These are phyloP conservation scores for Stigmatopora argus DNA, from an alignment of 2,113 vertebrate species.

Conservation along the genomic window DNA sequence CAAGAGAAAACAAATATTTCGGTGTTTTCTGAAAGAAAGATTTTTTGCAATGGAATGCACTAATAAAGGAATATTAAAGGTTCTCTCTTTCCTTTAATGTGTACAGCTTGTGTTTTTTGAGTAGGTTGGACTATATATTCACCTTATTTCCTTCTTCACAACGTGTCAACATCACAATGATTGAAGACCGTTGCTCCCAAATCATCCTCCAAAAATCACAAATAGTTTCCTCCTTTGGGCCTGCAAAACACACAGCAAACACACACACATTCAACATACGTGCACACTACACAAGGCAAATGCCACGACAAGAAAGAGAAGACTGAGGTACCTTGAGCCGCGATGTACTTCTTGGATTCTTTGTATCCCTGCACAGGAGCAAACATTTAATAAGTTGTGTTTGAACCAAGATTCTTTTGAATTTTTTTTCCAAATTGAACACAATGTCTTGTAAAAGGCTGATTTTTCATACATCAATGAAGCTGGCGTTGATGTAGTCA, in stretches of 20 bases:
- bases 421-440: not conserved
- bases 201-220: constrained; percentile 97
- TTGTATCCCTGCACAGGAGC: constrained; percentile 81
- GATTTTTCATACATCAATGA: constrained; percentile 80
- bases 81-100: no score
- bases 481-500: constrained; percentile 95
- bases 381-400: constrained; percentile 2
- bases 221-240: constrained; percentile 90
- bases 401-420: not conserved
- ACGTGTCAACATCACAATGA: constrained; percentile 96
- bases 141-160: constrained; percentile 95
- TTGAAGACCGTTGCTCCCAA: constrained; percentile 94
- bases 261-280: not conserved
- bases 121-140: not conserved
- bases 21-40: no score
- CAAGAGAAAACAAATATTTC: no score
- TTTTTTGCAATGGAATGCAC: no score
- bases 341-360: constrained; percentile 92
- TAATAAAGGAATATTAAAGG: no score
- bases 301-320: not conserved
- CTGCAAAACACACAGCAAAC: constrained; percentile 55
- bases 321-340: constrained; percentile 85
- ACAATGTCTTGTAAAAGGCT: not conserved
- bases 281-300: not conserved
- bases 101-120: not conserved